phyloP scores from a whole-genome alignment of 1,140 invertebrate species.

The Coelopa frigida region DNA sequence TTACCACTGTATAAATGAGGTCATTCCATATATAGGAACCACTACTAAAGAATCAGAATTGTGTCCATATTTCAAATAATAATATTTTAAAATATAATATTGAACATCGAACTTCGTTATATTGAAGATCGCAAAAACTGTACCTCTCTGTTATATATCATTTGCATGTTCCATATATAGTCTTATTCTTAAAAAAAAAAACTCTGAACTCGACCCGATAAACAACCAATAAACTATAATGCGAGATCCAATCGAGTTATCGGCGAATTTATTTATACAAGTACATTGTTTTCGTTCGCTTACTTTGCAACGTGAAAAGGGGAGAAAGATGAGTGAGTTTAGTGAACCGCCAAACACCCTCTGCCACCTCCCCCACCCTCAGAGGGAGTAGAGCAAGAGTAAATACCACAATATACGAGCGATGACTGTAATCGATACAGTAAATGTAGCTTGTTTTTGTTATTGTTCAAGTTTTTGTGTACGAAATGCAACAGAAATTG shows the following conservation, averaged over 20 bases:
- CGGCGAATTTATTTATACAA: neutral
- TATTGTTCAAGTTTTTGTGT: neutral
- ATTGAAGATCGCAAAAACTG: neutral
- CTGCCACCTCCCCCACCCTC: neutral
- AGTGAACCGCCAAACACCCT: neutral
- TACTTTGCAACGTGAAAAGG: neutral
- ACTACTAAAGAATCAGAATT: too few species aligned
- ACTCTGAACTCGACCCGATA: neutral
- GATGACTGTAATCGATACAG: neutral
- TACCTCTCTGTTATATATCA: too few species aligned
- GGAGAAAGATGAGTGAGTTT: neutral
- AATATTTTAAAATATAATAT: too few species aligned
- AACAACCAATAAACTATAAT: neutral
- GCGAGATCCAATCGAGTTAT: neutral
- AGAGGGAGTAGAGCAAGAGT: too few species aligned
- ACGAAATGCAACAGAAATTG: neutral
- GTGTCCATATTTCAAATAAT: too few species aligned
- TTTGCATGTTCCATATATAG: too few species aligned
- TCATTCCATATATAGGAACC: too few species aligned
- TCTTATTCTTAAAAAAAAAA: neutral
- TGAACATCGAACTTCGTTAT: neutral
- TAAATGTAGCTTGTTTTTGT: neutral
- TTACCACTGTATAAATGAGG: too few species aligned
- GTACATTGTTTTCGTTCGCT: neutral
- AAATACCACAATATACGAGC: neutral